These are phyloP conservation scores for Pachyramphus minor DNA, from an alignment of 2,113 vertebrate genomes.

Conservation along the genomic window DNA sequence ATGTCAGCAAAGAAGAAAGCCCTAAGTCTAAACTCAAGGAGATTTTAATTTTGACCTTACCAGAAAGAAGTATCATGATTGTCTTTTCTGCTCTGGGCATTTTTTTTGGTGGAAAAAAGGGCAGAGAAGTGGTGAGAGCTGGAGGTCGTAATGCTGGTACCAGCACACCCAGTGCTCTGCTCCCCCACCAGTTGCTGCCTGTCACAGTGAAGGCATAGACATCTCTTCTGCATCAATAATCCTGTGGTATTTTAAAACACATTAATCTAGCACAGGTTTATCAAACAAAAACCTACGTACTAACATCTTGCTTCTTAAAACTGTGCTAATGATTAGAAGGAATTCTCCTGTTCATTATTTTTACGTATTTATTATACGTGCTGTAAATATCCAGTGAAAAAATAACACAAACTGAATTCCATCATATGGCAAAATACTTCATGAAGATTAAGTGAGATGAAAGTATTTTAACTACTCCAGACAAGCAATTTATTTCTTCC, in stretches of 20 bases:
- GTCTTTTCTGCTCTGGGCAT: not conserved
- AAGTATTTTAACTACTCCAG: not conserved
- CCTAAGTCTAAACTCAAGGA: not conserved
- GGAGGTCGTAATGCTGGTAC: not conserved
- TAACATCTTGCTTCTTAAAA: not conserved
- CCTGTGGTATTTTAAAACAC: not conserved
- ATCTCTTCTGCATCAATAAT: not conserved
- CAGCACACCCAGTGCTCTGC: not conserved
- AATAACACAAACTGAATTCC: not conserved
- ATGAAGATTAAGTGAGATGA: not conserved
- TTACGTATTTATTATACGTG: not conserved
- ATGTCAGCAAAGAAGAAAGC: not conserved
- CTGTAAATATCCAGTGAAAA: not conserved
- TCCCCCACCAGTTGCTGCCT: not conserved
- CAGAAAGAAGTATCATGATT: not conserved
- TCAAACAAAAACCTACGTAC: not conserved
- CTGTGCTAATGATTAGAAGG: not conserved
- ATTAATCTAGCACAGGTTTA: not conserved
- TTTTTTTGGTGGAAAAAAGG: not conserved
- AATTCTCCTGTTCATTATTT: not conserved
- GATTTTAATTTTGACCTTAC: not conserved
- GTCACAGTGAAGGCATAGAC: not conserved
- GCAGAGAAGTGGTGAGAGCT: not conserved
- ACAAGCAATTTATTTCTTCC: conserved; percentile 33
- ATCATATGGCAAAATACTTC: not conserved